Evolutionary conservation across 2,113 vertebrate species (phyloP), one percentile per base, ranked within the genome.

Genomic region (Cyprinodon tularosa): DNA sequence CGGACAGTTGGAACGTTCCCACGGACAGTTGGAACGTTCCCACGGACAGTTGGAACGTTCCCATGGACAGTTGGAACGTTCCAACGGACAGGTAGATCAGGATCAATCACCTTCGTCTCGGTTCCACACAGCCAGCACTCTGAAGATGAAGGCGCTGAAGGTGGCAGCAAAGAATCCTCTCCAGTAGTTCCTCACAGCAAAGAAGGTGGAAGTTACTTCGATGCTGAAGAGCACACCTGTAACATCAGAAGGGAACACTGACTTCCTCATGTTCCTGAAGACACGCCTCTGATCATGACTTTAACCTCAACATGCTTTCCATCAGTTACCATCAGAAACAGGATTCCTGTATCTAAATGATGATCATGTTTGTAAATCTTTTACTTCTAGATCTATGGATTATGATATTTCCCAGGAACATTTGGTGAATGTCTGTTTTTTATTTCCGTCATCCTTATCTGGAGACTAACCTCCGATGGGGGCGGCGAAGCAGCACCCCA

Each of bases 91-190:
- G 29, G 29, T 29, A 29, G 29, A 29, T 29, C 29, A 29, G 29
- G 29, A 1, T 29, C 1, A 29, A 29, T 78, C 78, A 99, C 97
- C 98, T 95, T 98, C 98, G 1, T 99, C 98, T 78, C 94, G 94
- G 93, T 98, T 99, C 97, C 97, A 99, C 67, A 99, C 98, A 0
- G 98, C 96, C 3, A 99, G 93, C 2, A 99, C 96, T 45, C 98
- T 95, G 93, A 99, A 99, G 93, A 99, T 98, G 92, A 99, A 99
- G 88, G 98, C 98, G 42, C 98, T 99, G 92, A 99, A 98, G 42
- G 97, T 97, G 71, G 98, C 98, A 0, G 98, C 96, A 0, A 99
- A 99, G 92, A 99, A 99, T n/a, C 98, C 98, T 0, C 98, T 95
- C 98, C 98, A 99, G 74, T 99, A 99, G 92, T 99, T 99, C 72